Evolutionary conservation across 2,797 vertebrate species (phyloP).

Genomic region (Cottoperca gobio): DNA sequence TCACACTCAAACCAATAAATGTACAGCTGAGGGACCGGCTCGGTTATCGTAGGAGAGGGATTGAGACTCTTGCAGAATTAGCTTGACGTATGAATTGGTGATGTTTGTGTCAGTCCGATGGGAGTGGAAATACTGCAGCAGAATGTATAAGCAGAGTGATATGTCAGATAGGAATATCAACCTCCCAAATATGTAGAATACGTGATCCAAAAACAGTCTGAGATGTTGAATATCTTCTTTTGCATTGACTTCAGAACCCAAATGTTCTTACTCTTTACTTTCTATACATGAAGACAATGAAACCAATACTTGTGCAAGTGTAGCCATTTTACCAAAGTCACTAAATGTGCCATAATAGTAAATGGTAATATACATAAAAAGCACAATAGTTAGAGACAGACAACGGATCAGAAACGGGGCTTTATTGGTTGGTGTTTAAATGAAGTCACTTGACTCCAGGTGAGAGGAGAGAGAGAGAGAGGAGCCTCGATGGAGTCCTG

Average conservation of each 20-base stretch:
- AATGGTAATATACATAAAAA: neutral
- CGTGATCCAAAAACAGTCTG: neutral
- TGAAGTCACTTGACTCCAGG: neutral
- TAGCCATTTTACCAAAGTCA: neutral
- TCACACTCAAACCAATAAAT: conserved; percentile 48
- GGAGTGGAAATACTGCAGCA: conserved; percentile 25
- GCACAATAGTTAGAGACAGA: neutral
- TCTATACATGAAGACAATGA: neutral
- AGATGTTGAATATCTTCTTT: neutral
- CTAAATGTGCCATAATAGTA: neutral
- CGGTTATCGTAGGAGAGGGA: conserved; percentile 31
- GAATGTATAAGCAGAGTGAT: conserved; percentile 13
- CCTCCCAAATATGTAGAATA: conserved; percentile 5
- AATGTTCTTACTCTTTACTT: too few relatives aligned
- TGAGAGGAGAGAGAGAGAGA: conserved; percentile 16
- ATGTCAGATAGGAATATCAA: conserved; percentile 10
- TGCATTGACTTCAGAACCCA: too few relatives aligned
- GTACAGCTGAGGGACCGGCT: conserved; percentile 44
- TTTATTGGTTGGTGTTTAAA: neutral
- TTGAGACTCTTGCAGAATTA: conserved; percentile 45
- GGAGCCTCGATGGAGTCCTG: conserved; percentile 11
- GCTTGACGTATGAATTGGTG: conserved; percentile 47
- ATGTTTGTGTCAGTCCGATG: conserved; percentile 35
- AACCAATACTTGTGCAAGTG: neutral
- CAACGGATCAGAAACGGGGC: neutral